These are phyloP conservation scores for Drosophila rhopaloa DNA, from an alignment of 1,140 invertebrate genomes.

Conservation along the genomic window DNA sequence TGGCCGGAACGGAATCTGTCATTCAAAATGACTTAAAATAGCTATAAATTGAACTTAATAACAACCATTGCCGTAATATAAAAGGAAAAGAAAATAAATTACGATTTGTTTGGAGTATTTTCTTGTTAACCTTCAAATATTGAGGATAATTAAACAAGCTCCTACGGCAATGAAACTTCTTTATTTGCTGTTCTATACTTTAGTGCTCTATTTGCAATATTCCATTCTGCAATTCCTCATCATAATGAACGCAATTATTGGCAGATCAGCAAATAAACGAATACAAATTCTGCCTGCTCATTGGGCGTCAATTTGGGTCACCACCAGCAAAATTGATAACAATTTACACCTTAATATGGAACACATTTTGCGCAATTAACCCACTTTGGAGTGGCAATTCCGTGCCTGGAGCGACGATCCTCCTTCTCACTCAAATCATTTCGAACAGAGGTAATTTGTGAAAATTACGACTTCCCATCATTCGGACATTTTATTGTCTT, in stretches of 20 bases:
- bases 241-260: slow-evolving; percentile 20
- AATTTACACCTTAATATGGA: slow-evolving; percentile 74
- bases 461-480: slow-evolving; percentile 67
- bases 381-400: slow-evolving; percentile 36
- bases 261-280: slow-evolving; percentile 39
- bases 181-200: slow-evolving; percentile 14
- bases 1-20: neutral
- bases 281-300: slow-evolving; percentile 33
- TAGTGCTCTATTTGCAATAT: slow-evolving; percentile 7
- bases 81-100: neutral
- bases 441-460: slow-evolving; percentile 54
- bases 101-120: no score
- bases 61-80: neutral
- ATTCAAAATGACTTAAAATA: neutral
- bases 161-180: neutral
- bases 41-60: neutral
- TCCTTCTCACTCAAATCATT: slow-evolving; percentile 38
- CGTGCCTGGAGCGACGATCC: slow-evolving; percentile 22
- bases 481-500: slow-evolving; percentile 59
- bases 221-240: no score
- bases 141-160: neutral
- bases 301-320: slow-evolving; percentile 38
- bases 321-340: slow-evolving; percentile 61
- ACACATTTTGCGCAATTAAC: slow-evolving; percentile 59
- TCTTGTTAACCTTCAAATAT: slow-evolving; percentile 4